Conservation (phyloP, 2,797 vertebrate species). For the Aeoliscus strigatus region DNA sequence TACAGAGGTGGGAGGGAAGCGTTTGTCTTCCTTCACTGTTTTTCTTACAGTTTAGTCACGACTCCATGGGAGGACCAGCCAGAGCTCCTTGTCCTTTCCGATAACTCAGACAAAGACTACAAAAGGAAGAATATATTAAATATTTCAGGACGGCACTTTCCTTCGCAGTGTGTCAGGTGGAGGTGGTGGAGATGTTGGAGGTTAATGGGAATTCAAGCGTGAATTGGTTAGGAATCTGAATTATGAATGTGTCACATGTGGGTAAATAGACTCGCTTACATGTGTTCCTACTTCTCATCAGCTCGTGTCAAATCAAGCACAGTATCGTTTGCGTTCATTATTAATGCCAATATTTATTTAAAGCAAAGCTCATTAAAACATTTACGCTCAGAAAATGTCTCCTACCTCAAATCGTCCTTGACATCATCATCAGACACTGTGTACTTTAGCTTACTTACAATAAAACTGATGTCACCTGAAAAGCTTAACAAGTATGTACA, state of each 20-base stretch:
- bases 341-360: constrained; percentile 10
- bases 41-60: constrained; percentile 44
- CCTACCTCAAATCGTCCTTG: constrained; percentile 33
- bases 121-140: constrained; percentile 39
- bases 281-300: constrained; percentile 1
- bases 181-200: constrained; percentile 1
- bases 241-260: constrained; percentile 37
- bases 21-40: constrained; percentile 34
- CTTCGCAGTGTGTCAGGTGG: constrained; percentile 3
- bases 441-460: constrained; percentile 17
- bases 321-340: constrained; percentile 1
- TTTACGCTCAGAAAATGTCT: background rate
- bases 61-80: constrained; percentile 26
- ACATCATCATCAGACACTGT: constrained; percentile 9
- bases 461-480: constrained; percentile 36
- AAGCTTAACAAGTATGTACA: constrained; percentile 33
- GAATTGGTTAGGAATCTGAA: constrained; percentile 18
- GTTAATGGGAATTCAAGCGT: constrained; percentile 2
- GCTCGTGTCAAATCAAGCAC: constrained; percentile 3
- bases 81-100: constrained; percentile 33
- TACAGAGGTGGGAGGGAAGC: constrained; percentile 31
- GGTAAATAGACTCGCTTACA: constrained; percentile 30
- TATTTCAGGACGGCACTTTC: constrained; percentile 43
- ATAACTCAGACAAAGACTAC: constrained; percentile 28
- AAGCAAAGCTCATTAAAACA: constrained; percentile 1